Evolutionary conservation across 2,888 invertebrate species (phyloP).

Genomic region (Axea sp.): DNA sequence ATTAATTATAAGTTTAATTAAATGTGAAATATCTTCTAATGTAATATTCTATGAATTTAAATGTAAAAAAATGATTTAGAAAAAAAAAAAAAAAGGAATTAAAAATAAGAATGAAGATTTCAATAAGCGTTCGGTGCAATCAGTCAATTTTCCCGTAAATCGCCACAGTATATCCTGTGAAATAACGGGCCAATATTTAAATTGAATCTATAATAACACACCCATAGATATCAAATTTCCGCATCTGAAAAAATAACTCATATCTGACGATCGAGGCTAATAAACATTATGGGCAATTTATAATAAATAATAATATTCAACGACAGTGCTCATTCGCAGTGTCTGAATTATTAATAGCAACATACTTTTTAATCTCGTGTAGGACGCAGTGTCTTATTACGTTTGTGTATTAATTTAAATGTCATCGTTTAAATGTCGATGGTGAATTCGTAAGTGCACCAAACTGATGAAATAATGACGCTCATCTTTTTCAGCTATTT

Average conservation of each 20-base stretch:
- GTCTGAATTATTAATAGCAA: conserved; percentile 41
- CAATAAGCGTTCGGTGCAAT: conserved; percentile 6
- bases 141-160: conserved; percentile 33
- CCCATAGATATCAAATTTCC: conserved; percentile 40
- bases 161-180: too few relatives aligned
- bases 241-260: conserved; percentile 17
- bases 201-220: conserved; percentile 47
- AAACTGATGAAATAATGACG: conserved; percentile 37
- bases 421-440: conserved; percentile 37
- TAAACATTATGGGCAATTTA: conserved; percentile 25
- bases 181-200: conserved; percentile 45
- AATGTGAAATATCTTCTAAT: too few relatives aligned
- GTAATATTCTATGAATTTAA: too few relatives aligned
- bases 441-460: conserved; percentile 36
- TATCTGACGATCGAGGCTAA: conserved; percentile 32
- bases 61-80: too few relatives aligned
- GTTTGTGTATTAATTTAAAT: conserved; percentile 44
- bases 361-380: conserved; percentile 25
- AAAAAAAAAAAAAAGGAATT: too few relatives aligned
- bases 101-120: too few relatives aligned
- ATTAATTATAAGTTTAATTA: too few relatives aligned
- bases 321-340: conserved; percentile 10
- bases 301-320: conserved; percentile 39
- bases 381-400: conserved; percentile 40
- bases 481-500: conserved; percentile 33